phyloP scores from a whole-genome alignment of 1,140 invertebrate genomes.

The Zaprionus africanus region DNA sequence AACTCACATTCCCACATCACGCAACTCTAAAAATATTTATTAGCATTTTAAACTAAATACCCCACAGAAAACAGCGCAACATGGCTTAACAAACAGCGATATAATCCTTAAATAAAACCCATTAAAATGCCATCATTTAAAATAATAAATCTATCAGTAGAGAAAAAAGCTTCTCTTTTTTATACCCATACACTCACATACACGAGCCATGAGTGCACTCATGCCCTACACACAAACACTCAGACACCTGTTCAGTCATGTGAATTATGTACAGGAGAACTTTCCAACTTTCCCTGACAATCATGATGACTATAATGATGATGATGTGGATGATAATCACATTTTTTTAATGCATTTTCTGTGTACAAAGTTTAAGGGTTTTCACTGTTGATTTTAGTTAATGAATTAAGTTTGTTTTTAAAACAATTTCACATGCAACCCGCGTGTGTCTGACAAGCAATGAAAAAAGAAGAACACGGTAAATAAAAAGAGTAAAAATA shows the following conservation, averaged over 20 bases:
- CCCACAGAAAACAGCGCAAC: too few species aligned
- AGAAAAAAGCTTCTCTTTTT: background rate
- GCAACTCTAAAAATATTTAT: too few species aligned
- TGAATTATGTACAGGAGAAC: slow-evolving; percentile 15
- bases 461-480: slow-evolving; percentile 20
- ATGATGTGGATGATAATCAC: background rate
- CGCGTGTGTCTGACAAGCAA: background rate
- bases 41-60: too few species aligned
- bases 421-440: slow-evolving; percentile 56
- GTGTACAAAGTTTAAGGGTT: slow-evolving; percentile 32
- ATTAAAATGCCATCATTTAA: background rate
- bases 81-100: too few species aligned
- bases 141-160: background rate
- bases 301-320: background rate
- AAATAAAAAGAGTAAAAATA: background rate
- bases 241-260: slow-evolving; percentile 24
- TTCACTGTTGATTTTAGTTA: slow-evolving; percentile 59
- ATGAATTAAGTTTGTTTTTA: slow-evolving; percentile 69
- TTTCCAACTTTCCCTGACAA: slow-evolving; percentile 11
- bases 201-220: background rate
- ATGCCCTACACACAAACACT: background rate
- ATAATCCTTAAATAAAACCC: background rate
- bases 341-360: slow-evolving; percentile 65
- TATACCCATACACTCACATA: background rate
- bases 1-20: too few species aligned